phyloP scores from a whole-genome alignment of 1,140 invertebrate genomes.

The Cataglyphis hispanica region DNA sequence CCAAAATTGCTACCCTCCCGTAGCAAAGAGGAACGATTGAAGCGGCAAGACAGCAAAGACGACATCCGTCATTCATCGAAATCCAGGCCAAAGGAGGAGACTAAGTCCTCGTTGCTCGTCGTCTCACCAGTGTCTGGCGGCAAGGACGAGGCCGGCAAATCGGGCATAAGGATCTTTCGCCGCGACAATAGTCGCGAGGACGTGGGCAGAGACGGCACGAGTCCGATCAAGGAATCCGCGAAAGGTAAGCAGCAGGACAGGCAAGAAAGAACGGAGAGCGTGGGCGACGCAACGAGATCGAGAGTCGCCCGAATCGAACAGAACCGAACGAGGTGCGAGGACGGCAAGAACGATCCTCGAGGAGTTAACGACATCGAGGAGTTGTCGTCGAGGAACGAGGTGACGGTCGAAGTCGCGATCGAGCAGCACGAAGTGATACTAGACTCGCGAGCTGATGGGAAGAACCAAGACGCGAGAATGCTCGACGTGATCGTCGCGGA shows the following conservation, averaged over 20 bases:
- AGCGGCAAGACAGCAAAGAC: conserved; percentile 82
- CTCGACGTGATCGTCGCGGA: conserved; percentile 63
- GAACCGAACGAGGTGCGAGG: conserved; percentile 45
- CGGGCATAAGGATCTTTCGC: conserved; percentile 69
- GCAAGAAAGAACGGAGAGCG: conserved; percentile 72
- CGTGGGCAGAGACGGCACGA: conserved; percentile 75
- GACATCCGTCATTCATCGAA: conserved; percentile 72
- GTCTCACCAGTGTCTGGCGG: background rate
- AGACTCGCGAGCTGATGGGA: conserved; percentile 22
- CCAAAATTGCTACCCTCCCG: conserved; percentile 82
- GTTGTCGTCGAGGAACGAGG: conserved; percentile 31
- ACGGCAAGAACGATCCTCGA: conserved; percentile 50
- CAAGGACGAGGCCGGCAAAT: conserved; percentile 69
- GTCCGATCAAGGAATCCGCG: conserved; percentile 63
- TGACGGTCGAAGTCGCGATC: background rate
- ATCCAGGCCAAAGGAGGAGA: conserved; percentile 63
- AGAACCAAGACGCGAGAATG: conserved; percentile 50
- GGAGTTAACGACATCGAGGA: conserved; percentile 45
- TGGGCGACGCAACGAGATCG: conserved; percentile 72
- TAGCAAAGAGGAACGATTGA: conserved; percentile 81
- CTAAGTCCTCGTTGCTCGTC: background rate
- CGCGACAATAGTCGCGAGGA: conserved; percentile 76
- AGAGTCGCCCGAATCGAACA: conserved; percentile 65
- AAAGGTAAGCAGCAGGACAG: conserved; percentile 77
- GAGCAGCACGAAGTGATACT: conserved; percentile 26